Conservation (phyloP, 2,888 invertebrate genomes). For the Melinopterus prodromus region DNA sequence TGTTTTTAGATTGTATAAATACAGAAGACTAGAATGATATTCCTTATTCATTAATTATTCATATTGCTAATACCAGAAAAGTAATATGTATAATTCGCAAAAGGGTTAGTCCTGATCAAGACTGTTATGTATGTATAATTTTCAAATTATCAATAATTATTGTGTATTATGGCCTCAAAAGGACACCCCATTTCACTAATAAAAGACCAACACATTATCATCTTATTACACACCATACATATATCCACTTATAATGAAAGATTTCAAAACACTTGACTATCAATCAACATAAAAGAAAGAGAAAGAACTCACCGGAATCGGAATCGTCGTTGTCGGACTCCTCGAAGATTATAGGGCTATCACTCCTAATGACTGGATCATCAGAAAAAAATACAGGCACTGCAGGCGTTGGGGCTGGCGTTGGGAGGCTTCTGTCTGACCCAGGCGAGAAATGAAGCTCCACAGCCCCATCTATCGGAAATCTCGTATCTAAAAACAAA, state of each 20-base stretch:
- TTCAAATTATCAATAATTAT: too few species aligned
- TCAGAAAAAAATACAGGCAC: conserved; percentile 69
- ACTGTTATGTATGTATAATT: too few species aligned
- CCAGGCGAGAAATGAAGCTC: conserved; percentile 80
- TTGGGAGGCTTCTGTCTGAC: conserved; percentile 61
- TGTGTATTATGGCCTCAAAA: too few species aligned
- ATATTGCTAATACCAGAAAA: too few species aligned
- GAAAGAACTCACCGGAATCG: conserved; percentile 55
- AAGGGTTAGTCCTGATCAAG: too few species aligned
- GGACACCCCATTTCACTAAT: too few species aligned
- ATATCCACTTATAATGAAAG: neutral
- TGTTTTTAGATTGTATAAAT: too few species aligned
- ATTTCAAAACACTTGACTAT: neutral
- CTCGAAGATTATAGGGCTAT: conserved; percentile 77
- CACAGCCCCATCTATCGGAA: conserved; percentile 85
- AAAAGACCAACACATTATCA: too few species aligned
- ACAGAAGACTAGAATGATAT: too few species aligned
- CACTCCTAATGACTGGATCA: conserved; percentile 79
- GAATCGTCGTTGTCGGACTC: conserved; percentile 59
- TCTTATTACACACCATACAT: too few species aligned
- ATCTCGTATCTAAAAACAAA: conserved; percentile 73
- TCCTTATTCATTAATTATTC: too few species aligned
- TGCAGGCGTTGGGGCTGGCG: conserved; percentile 74
- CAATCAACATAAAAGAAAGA: conserved; percentile 14
- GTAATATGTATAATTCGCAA: too few species aligned